phyloP scores from a whole-genome alignment of 2,797 vertebrate genomes.

The Pseudomugil gertrudae region DNA sequence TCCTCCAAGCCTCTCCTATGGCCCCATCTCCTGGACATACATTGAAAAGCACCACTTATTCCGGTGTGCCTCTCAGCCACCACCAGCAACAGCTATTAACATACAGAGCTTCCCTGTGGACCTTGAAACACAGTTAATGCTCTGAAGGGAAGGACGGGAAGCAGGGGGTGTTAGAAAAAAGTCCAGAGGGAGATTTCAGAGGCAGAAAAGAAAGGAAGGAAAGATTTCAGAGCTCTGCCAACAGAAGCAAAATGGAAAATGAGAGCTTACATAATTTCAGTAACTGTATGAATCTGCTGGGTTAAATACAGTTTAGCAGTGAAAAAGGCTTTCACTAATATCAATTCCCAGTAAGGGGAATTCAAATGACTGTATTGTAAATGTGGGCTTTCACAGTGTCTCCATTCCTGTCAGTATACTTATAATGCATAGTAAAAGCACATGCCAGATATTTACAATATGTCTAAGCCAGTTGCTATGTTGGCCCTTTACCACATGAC shows the following conservation, averaged over 20 bases:
- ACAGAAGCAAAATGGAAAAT: conserved; percentile 44
- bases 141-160: conserved; percentile 37
- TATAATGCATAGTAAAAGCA: conserved; percentile 28
- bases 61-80: conserved; percentile 13
- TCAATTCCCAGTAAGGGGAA: conserved; percentile 36
- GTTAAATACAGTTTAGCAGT: conserved; percentile 32
- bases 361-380: conserved; percentile 51
- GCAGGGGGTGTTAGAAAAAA: conserved; percentile 24
- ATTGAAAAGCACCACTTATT: conserved; percentile 52
- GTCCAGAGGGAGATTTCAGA: conserved; percentile 28
- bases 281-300: conserved; percentile 55
- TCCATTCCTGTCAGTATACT: conserved; percentile 43
- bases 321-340: conserved; percentile 46
- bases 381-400: conserved; percentile 49
- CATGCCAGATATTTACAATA: conserved; percentile 50
- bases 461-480: conserved; percentile 39
- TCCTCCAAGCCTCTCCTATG: conserved; percentile 74
- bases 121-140: conserved; percentile 48
- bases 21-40: conserved; percentile 80
- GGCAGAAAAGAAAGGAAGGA: conserved; percentile 30
- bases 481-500: conserved; percentile 25
- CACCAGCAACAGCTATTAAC: conserved; percentile 40
- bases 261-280: conserved; percentile 53
- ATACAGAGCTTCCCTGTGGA: conserved; percentile 39
- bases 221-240: conserved; percentile 33